Evolutionary conservation across 2,888 invertebrate genomes (phyloP), one percentile per base, ranked within the genome.

Genomic region (Dynastes hyllus): DNA sequence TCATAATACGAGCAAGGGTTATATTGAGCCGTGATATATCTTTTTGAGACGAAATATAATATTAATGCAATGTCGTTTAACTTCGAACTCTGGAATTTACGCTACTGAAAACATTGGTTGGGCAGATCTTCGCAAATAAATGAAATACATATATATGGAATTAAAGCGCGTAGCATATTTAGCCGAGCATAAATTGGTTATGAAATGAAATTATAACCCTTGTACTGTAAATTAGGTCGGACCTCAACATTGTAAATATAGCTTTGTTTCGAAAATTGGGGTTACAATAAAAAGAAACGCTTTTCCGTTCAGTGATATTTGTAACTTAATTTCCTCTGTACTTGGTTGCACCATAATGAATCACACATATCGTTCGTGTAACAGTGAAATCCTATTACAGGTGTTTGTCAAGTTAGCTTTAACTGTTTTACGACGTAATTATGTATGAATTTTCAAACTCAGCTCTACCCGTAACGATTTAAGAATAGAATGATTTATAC

Each of bases 121-220:
- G 8, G 55, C 22, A 58, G 22, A 22, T 22, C 9, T 58, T 8
- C 8, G 8, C 22, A 58, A 58, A 58, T 58, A 58, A 58, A 58
- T 58, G 22, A 58, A 58, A 58, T 32, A 32, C 32, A n/a, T 67
- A 22, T 40, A 67, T 67, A 22, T 22, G 27, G 27, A 69, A 69
- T 27, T 63, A 32, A 32, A 63, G 13, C 32, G 63, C 13, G 29
- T 63, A 63, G 11, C 45, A 27, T 45, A 67, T 45, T 50, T 65
- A 40, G 37, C 40, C 27, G 22, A 67, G 67, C 45, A 16, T 27
- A 22, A 51, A 27, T 50, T 45, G 45, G 67, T 67, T 67, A 67
- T 45, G 67, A 50, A 67, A 16, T 45, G 50, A 67, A 50, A 67
- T 67, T 67, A 67, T 45, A 67, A 50, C 67, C 45, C 50, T 16